phyloP scores from a whole-genome alignment of 64 coral and sea anemone genomes.

The Actinia tenebrosa region DNA sequence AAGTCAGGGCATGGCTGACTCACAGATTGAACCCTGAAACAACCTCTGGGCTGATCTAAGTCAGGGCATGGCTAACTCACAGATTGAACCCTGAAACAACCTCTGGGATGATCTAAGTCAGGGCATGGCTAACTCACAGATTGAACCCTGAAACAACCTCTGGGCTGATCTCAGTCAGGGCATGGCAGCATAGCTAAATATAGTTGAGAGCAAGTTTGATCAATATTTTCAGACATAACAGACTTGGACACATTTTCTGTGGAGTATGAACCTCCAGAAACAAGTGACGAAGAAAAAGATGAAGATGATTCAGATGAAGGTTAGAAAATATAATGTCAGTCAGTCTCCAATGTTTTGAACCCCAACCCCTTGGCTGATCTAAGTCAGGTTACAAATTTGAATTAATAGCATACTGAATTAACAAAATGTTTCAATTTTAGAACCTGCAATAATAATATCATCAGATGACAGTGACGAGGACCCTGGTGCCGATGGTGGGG shows the following conservation, averaged over 20 bases:
- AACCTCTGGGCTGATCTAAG: no score
- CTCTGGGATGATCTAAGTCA: no score
- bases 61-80: no score
- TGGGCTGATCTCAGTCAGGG: no score
- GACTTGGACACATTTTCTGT: constrained; percentile 35
- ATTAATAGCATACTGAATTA: no score
- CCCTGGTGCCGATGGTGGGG: constrained; percentile 63
- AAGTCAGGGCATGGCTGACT: no score
- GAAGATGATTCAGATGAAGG: constrained; percentile 37
- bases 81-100: no score
- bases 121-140: no score
- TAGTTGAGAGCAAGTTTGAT: background rate
- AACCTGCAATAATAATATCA: background rate
- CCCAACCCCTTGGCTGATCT: no score
- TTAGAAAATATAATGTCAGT: background rate
- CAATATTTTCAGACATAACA: constrained; percentile 11
- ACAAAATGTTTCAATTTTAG: background rate
- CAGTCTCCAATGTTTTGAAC: no score
- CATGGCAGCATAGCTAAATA: background rate
- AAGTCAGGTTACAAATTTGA: background rate
- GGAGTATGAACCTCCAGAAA: constrained; percentile 57
- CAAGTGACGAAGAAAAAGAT: constrained; percentile 40
- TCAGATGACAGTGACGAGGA: constrained; percentile 12
- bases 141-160: no score
- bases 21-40: no score